These are phyloP conservation scores for Peromyscus melanophrys DNA, from an alignment of 2,797 vertebrate genomes.

Conservation along the genomic window DNA sequence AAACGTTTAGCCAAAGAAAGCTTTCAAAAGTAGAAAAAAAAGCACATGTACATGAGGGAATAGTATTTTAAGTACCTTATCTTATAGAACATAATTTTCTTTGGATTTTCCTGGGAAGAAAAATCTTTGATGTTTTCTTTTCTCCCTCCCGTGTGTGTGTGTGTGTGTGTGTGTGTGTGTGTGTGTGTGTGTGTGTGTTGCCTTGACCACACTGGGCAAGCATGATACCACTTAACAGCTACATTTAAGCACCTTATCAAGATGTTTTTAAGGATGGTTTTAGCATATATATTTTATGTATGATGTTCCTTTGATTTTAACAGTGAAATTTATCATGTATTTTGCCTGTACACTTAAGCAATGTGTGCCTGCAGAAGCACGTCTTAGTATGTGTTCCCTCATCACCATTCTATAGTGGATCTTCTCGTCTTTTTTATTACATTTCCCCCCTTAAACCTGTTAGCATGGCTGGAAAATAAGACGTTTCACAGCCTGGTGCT, in stretches of 20 bases:
- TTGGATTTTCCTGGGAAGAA: not conserved
- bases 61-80: not conserved
- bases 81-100: not conserved
- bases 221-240: not conserved
- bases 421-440: not conserved
- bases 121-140: not conserved
- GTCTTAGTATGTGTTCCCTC: not conserved
- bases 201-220: not conserved
- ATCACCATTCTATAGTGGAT: not conserved
- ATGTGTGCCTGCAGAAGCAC: fast-evolving
- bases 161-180: not conserved
- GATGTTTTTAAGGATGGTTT: not conserved
- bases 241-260: not conserved
- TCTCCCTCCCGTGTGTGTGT: not conserved
- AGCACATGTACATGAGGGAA: not conserved
- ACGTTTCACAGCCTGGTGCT: not conserved
- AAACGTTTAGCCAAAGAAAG: not conserved
- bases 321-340: not conserved
- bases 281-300: not conserved
- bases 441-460: not conserved
- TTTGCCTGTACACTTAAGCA: too few species aligned
- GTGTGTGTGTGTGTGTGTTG: not conserved
- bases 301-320: not conserved
- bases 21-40: not conserved
- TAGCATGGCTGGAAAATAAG: not conserved